Evolutionary conservation across 2,888 invertebrate species (phyloP).

Genomic region (Idaea straminata): DNA sequence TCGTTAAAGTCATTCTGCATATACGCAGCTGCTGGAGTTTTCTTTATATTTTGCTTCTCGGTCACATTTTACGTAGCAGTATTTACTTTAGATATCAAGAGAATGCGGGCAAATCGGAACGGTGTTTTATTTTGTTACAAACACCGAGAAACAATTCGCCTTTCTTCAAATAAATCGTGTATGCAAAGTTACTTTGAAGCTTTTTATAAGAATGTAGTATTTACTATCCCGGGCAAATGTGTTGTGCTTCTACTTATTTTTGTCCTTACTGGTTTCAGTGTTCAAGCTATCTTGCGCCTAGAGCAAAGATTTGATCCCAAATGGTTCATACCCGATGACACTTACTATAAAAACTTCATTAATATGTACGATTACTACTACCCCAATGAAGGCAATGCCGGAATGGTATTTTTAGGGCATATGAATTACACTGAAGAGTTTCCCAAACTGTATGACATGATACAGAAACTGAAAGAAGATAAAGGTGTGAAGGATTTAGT

Average conservation of each 20-base stretch:
- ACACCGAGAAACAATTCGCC: slow-evolving; percentile 78
- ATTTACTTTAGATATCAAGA: slow-evolving; percentile 85
- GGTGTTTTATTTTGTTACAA: slow-evolving; percentile 84
- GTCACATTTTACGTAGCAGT: slow-evolving; percentile 91
- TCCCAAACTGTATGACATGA: slow-evolving; percentile 76
- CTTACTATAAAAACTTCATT: slow-evolving; percentile 83
- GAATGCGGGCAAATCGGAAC: slow-evolving; percentile 83
- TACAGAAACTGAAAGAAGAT: slow-evolving; percentile 73
- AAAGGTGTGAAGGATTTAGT: slow-evolving; percentile 77
- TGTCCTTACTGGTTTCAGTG: slow-evolving; percentile 80
- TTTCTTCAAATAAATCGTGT: slow-evolving; percentile 77
- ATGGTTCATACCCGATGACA: slow-evolving; percentile 88
- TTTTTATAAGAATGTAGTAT: slow-evolving; percentile 83
- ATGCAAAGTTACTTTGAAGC: slow-evolving; percentile 80
- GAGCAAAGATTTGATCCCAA: slow-evolving; percentile 89
- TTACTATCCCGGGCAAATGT: slow-evolving; percentile 84
- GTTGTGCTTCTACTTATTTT: slow-evolving; percentile 81
- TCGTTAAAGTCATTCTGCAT: slow-evolving; percentile 90
- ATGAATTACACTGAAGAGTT: slow-evolving; percentile 84
- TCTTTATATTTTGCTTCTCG: slow-evolving; percentile 87
- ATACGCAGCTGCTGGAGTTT: slow-evolving; percentile 88
- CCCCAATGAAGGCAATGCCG: slow-evolving; percentile 83
- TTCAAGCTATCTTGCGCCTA: slow-evolving; percentile 81
- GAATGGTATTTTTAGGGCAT: slow-evolving; percentile 83
- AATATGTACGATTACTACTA: slow-evolving; percentile 79